phyloP scores from a whole-genome alignment of 2,113 vertebrate genomes.

The Arvicanthis niloticus region DNA sequence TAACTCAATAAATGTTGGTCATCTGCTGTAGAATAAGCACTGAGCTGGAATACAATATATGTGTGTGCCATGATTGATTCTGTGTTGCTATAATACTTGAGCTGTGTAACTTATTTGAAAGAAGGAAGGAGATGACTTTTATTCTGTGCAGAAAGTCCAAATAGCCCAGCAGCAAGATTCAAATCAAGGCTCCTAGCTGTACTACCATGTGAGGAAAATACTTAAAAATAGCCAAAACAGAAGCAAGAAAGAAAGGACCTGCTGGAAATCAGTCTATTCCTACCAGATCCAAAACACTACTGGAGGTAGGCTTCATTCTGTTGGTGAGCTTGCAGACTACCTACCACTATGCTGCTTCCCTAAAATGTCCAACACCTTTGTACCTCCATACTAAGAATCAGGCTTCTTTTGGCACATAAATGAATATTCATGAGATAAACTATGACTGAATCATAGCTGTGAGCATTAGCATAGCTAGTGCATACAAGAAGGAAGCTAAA shows the following conservation, averaged over 20 bases:
- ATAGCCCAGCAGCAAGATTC: not conserved
- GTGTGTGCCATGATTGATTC: not conserved
- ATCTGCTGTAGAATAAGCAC: not conserved
- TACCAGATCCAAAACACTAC: not conserved
- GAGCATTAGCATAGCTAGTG: not conserved
- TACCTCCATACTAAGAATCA: too few relatives aligned
- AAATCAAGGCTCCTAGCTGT: not conserved
- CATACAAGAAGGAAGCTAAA: not conserved
- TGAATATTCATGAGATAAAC: not conserved
- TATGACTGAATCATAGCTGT: not conserved
- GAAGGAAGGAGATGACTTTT: not conserved
- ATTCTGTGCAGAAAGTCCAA: not conserved
- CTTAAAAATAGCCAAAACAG: not conserved
- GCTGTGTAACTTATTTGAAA: not conserved
- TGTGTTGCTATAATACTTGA: not conserved
- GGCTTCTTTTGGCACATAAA: not conserved
- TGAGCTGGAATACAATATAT: not conserved
- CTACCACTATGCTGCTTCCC: not conserved
- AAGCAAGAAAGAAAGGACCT: not conserved
- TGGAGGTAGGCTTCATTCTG: not conserved
- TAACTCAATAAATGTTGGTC: not conserved
- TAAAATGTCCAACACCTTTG: too few relatives aligned
- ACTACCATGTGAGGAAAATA: not conserved
- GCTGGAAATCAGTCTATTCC: not conserved
- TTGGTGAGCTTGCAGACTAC: not conserved